These are phyloP conservation scores for Epicampocera succincta DNA, from an alignment of 2,888 invertebrate genomes.

Conservation along the genomic window DNA sequence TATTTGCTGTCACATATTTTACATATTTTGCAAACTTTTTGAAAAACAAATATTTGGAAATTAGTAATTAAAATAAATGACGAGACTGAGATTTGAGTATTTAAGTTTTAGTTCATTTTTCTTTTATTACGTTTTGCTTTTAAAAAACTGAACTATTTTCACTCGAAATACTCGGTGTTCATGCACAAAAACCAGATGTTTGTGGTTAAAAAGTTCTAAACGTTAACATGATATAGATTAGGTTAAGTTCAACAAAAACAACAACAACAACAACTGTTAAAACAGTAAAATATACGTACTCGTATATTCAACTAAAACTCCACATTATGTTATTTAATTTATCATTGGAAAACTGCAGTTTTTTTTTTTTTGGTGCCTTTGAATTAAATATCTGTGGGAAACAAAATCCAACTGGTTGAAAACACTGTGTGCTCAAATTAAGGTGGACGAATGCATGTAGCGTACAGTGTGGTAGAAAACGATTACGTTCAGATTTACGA, in stretches of 20 bases:
- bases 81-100: constrained; percentile 1
- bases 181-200: constrained; percentile 59
- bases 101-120: background rate
- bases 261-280: constrained; percentile 8
- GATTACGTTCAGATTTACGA: too few species aligned
- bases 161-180: constrained; percentile 33
- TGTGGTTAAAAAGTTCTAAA: constrained; percentile 64
- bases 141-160: constrained; percentile 10
- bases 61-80: background rate
- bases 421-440: constrained; percentile 1
- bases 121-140: background rate
- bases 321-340: constrained; percentile 54
- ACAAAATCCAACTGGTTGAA: constrained; percentile 23
- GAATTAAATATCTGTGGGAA: constrained; percentile 68
- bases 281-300: constrained; percentile 14
- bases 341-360: constrained; percentile 53
- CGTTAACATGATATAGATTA: constrained; percentile 59
- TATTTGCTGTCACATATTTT: constrained; percentile 6
- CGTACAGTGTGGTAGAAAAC: background rate
- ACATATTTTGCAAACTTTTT: background rate
- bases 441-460: background rate
- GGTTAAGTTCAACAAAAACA: constrained; percentile 45
- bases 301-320: constrained; percentile 33
- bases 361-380: constrained; percentile 40
- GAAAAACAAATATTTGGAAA: background rate